Evolutionary conservation across 2,888 invertebrate species (phyloP).

Genomic region (Schizaphis graminum): DNA sequence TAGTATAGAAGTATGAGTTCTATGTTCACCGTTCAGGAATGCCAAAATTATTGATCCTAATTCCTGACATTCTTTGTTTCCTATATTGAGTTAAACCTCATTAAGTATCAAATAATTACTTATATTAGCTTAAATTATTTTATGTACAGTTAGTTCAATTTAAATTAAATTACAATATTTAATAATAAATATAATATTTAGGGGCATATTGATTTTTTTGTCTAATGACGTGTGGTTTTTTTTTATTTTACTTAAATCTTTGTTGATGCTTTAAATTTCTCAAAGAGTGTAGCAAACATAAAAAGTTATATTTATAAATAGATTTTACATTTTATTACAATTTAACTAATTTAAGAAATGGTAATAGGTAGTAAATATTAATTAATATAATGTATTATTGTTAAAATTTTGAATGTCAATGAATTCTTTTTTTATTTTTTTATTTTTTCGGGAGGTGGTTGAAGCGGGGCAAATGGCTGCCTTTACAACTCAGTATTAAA

Average conservation of each 20-base stretch:
- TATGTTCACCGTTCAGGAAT: constrained; percentile 37
- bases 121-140: not conserved
- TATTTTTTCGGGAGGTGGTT: too few species aligned
- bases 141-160: too few species aligned
- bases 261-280: not conserved
- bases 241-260: not conserved
- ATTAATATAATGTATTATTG: not conserved
- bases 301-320: not conserved
- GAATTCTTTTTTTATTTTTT: not conserved
- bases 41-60: constrained; percentile 33
- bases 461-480: too few species aligned
- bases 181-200: too few species aligned
- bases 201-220: too few species aligned
- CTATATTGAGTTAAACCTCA: not conserved
- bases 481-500: not conserved
- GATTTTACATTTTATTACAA: not conserved
- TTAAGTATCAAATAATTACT: not conserved
- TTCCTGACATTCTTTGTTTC: constrained; percentile 27
- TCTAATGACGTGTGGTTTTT: too few species aligned
- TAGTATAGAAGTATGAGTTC: not conserved
- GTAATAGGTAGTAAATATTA: not conserved
- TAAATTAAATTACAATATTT: too few species aligned
- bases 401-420: not conserved
- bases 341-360: not conserved
- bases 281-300: not conserved